Base-by-base conservation (phyloP, 2,797 vertebrate genomes). In the Diceros bicornis region DNA sequence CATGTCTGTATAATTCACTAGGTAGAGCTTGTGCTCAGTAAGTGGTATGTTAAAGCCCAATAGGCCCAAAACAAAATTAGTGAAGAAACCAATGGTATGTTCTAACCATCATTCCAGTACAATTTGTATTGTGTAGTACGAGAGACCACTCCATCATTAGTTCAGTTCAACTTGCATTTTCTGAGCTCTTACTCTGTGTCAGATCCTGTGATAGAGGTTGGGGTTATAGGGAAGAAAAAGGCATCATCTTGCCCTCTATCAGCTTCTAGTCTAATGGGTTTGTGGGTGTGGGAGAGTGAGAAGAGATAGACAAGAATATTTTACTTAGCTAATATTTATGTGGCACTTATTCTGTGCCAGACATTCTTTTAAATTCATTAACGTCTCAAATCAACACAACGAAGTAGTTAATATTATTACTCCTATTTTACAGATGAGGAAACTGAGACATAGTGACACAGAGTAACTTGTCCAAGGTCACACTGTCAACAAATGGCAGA, bases 41-140 rank as follows among this genome's bases (percentile, higher is more conserved):
- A 89, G 34, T 89, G 34, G 8, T 32, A 93, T 93, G 64, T 90
- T 90, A 79, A 78, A 85, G 29, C 50, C 52, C 66, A 92, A 83
- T 25, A 61, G 18, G 4, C 20, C 29, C 32, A 82, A 71, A 90
- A 71, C 13, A 57, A 20, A 68, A 18, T 89, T 66, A 68, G 37
- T 83, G 27, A 74, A 47, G 62, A 89, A 71, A 78, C 25, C 29
- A 83, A 37, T 74, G 62, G 18, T 91, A 21, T 66, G 12, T 82
- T 92, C 16, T 92, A 14, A 27, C 29, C 29, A 89, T 86, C 23
- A 82, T 64, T 34, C 18, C 16, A 82, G 12, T 29, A 83, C 18
- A 59, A n/a, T 34, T 52, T 84, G 21, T 79, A 25, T 16, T 55
- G 16, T n/a, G 2, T 57, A 57, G 1, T 82, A 64, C 88, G 13